Evolutionary conservation across 2,113 vertebrate genomes (phyloP).

Genomic region (Gymnorhina tibicen): DNA sequence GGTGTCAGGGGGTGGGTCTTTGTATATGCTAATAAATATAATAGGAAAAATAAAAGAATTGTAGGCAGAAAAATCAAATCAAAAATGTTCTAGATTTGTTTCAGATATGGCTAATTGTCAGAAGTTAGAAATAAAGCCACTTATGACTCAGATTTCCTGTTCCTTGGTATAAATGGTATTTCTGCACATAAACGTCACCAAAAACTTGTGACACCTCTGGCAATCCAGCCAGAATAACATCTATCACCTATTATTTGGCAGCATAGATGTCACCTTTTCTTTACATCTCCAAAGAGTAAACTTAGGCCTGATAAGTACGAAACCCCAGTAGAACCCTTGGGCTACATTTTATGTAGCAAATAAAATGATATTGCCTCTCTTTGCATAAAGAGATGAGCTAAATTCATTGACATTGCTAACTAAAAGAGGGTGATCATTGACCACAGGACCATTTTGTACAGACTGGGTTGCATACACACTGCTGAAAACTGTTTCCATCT

Average conservation of each 20-base stretch:
- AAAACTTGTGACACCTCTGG: not conserved
- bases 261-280: not conserved
- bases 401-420: not conserved
- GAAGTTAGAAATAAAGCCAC: not conserved
- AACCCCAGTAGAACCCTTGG: not conserved
- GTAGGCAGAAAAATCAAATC: not conserved
- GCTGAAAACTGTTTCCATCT: not conserved
- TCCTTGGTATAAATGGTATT: not conserved
- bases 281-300: not conserved
- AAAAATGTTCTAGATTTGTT: not conserved
- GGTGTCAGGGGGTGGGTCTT: fast-evolving
- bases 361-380: not conserved
- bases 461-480: not conserved
- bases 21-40: not conserved
- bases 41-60: not conserved
- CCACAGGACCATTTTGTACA: not conserved
- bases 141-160: not conserved
- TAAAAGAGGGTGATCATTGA: not conserved
- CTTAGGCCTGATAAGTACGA: not conserved
- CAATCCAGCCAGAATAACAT: not conserved
- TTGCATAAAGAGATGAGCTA: not conserved
- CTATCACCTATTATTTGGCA: not conserved
- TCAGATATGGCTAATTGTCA: not conserved
- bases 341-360: not conserved
- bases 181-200: not conserved